These are phyloP conservation scores for Sphaerophoria rueppellii DNA, from an alignment of 2,888 invertebrate genomes.

Conservation along the genomic window DNA sequence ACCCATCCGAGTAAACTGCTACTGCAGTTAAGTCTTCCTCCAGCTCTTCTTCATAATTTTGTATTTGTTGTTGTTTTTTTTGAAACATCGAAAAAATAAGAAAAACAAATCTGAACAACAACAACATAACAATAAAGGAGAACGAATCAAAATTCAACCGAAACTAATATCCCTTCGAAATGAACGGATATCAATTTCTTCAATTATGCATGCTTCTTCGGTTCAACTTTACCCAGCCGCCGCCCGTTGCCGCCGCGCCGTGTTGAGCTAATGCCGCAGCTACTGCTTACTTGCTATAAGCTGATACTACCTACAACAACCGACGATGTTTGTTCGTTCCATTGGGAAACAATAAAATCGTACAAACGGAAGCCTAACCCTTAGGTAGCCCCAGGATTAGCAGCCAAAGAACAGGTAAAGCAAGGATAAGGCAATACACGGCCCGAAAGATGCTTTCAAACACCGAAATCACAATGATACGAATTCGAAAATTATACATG, in stretches of 20 bases:
- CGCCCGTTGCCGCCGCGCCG: not conserved
- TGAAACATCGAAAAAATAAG: not conserved
- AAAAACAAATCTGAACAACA: not conserved
- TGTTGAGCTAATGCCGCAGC: not conserved
- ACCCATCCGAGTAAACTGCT: not conserved
- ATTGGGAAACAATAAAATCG: conserved; percentile 57
- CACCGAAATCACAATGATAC: conserved; percentile 46
- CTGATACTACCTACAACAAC: not conserved
- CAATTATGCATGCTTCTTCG: conserved; percentile 67
- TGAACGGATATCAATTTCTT: conserved; percentile 66
- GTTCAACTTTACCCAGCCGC: conserved; percentile 10
- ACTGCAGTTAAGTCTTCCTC: not conserved
- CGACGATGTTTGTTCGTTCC: conserved; percentile 5
- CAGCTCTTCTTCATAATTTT: not conserved
- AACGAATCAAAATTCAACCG: conserved; percentile 52
- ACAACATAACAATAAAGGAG: not conserved
- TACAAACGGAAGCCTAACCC: conserved; percentile 55
- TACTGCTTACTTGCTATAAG: not conserved
- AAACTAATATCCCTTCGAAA: conserved; percentile 60
- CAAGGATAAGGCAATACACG: not conserved
- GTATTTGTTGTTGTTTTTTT: not conserved
- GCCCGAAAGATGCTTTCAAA: conserved; percentile 3
- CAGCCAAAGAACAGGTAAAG: conserved; percentile 14
- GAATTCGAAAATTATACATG: conserved; percentile 32
- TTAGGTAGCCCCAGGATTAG: conserved; percentile 12